Conservation (phyloP, 2,888 invertebrate species). For the Lottia scabra region DNA sequence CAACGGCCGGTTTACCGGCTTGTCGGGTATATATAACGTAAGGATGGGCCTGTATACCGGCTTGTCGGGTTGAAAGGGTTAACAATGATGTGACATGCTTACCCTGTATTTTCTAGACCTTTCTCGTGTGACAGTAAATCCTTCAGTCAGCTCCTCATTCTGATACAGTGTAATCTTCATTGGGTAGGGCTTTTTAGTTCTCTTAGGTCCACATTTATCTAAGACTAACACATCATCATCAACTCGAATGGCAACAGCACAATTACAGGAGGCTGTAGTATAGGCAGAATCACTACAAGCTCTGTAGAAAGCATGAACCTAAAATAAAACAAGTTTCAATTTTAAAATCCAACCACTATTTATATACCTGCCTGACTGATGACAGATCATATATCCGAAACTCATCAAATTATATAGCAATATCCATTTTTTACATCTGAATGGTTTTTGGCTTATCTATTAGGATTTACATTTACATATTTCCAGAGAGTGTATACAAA, state of each 20-base stretch:
- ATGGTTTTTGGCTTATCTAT: too few relatives aligned
- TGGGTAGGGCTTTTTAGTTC: conserved; percentile 5
- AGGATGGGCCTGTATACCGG: too few relatives aligned
- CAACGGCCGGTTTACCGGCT: too few relatives aligned
- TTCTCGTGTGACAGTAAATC: conserved; percentile 6
- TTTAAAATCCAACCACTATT: too few relatives aligned
- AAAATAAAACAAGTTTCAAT: background rate
- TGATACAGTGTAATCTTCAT: conserved; percentile 30
- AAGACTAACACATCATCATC: conserved; percentile 44
- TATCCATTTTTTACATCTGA: too few relatives aligned
- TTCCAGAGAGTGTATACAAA: background rate
- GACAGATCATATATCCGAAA: too few relatives aligned
- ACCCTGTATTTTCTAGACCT: background rate
- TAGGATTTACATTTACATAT: too few relatives aligned
- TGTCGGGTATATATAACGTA: too few relatives aligned
- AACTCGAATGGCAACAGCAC: conserved; percentile 36
- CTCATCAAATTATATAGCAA: too few relatives aligned
- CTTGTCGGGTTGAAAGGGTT: too few relatives aligned
- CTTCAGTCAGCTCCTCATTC: conserved; percentile 41
- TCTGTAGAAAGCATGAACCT: conserved; percentile 28
- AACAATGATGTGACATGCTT: background rate
- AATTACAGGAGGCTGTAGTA: conserved; percentile 42
- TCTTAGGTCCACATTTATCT: conserved; percentile 37
- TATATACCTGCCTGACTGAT: too few relatives aligned
- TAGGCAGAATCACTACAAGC: conserved; percentile 18